These are phyloP conservation scores for Thamnophis elegans DNA, from an alignment of 2,797 vertebrate species.

Conservation along the genomic window DNA sequence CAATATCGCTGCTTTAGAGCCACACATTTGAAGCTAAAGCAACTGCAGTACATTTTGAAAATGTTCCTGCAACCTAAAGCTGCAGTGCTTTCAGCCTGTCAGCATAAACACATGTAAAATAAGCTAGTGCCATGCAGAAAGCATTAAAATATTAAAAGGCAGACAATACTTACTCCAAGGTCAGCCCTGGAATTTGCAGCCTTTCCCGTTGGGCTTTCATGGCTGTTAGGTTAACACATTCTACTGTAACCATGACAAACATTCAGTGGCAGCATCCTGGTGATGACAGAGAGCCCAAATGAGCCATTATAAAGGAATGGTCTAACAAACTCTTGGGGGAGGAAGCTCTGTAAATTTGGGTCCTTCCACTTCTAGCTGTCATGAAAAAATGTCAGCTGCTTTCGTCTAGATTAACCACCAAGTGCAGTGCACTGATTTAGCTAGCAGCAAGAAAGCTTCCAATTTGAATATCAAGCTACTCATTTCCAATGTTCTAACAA, in stretches of 20 bases:
- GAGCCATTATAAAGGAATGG: slow-evolving; percentile 82
- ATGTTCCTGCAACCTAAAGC: slow-evolving; percentile 72
- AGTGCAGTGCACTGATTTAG: slow-evolving; percentile 50
- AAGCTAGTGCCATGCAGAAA: slow-evolving; percentile 76
- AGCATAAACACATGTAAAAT: slow-evolving; percentile 67
- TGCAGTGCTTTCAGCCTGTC: slow-evolving; percentile 75
- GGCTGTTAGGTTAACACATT: slow-evolving; percentile 84
- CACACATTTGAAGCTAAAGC: slow-evolving; percentile 62
- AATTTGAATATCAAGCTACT: slow-evolving; percentile 63
- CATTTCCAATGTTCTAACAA: slow-evolving; percentile 54
- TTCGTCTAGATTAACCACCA: slow-evolving; percentile 60
- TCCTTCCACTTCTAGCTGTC: slow-evolving; percentile 86
- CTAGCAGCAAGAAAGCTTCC: slow-evolving; percentile 57
- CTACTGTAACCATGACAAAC: slow-evolving; percentile 94
- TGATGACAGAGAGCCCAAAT: slow-evolving; percentile 87
- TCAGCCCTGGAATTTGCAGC: slow-evolving; percentile 98
- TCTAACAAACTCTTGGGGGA: slow-evolving; percentile 72
- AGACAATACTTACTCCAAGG: slow-evolving; percentile 98
- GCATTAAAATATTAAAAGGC: slow-evolving; percentile 78
- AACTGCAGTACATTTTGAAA: slow-evolving; percentile 76
- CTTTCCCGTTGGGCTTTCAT: slow-evolving; percentile 99
- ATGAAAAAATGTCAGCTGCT: slow-evolving; percentile 78
- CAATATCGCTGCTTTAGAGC: slow-evolving; percentile 69
- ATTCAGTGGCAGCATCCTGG: slow-evolving; percentile 81
- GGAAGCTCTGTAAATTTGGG: slow-evolving; percentile 77